phyloP scores from a whole-genome alignment of 2,888 invertebrate species.

The Cataglyphis livida region DNA sequence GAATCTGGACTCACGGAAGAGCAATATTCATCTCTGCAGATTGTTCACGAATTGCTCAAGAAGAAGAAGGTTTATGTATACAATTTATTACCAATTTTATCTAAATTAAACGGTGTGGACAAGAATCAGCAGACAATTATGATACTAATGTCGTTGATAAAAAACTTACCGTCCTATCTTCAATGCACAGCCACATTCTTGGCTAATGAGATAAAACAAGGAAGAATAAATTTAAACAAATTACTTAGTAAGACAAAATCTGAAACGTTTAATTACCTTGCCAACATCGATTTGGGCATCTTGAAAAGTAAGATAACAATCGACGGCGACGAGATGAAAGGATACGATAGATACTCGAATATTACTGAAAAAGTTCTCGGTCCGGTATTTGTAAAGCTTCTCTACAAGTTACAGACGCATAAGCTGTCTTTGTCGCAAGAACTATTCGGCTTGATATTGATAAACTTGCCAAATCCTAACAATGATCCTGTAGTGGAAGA shows the following conservation, averaged over 20 bases:
- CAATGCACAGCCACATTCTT: constrained; percentile 60
- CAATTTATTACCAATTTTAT: constrained; percentile 56
- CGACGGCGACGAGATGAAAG: constrained; percentile 16
- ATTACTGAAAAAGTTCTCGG: constrained; percentile 60
- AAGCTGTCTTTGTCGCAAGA: constrained; percentile 57
- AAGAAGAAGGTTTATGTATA: constrained; percentile 63
- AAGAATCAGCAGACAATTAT: constrained; percentile 60
- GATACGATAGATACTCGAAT: constrained; percentile 54
- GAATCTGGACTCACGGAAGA: constrained; percentile 56
- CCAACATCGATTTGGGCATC: constrained; percentile 44
- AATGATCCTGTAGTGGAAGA: constrained; percentile 70
- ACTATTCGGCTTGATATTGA: constrained; percentile 66
- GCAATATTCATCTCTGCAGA: constrained; percentile 67
- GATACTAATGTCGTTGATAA: constrained; percentile 60
- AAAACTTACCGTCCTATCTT: constrained; percentile 61
- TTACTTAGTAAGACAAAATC: not conserved
- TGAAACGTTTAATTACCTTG: constrained; percentile 55
- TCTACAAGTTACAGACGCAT: constrained; percentile 33
- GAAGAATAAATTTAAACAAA: constrained; percentile 18
- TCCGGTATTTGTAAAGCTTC: constrained; percentile 61
- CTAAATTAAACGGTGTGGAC: constrained; percentile 13
- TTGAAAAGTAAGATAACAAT: not conserved
- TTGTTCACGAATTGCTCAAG: constrained; percentile 63
- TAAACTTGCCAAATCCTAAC: constrained; percentile 64
- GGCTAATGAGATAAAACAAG: constrained; percentile 36